Evolutionary conservation across 2,797 vertebrate genomes (phyloP).

Genomic region (Myotis planiceps): DNA sequence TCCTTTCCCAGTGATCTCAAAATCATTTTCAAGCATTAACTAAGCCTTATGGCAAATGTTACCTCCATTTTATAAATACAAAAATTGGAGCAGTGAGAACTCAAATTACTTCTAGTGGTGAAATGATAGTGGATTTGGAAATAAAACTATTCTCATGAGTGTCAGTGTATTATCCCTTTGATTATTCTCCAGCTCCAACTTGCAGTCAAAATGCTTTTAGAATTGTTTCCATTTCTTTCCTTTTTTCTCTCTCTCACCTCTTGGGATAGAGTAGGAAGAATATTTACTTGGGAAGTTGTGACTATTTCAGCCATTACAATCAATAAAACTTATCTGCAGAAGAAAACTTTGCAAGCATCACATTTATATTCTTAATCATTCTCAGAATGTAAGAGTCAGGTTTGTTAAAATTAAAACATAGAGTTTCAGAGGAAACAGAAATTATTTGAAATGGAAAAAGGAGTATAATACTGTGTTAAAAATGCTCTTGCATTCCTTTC

Average conservation of each 20-base stretch:
- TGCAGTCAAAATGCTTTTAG: not conserved
- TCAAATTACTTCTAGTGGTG: conserved; percentile 1
- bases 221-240: not conserved
- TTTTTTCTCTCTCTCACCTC: not conserved
- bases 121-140: conserved; percentile 10
- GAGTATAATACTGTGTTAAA: not conserved
- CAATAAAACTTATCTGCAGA: not conserved
- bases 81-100: conserved; percentile 25
- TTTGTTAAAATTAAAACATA: not conserved
- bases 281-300: not conserved
- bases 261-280: not conserved
- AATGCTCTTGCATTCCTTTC: not conserved
- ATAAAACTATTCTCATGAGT: not conserved
- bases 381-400: not conserved
- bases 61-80: conserved; percentile 34
- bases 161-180: not conserved
- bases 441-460: not conserved
- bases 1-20: conserved; percentile 7
- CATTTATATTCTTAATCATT: not conserved
- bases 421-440: not conserved
- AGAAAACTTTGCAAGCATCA: not conserved
- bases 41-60: conserved; percentile 35
- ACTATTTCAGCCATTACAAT: not conserved
- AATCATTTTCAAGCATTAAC: conserved; percentile 48
- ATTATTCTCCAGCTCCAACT: not conserved